Evolutionary conservation across 2,113 vertebrate species (phyloP), one percentile per base, ranked within the genome.

Genomic region (Nesogale talazaci): DNA sequence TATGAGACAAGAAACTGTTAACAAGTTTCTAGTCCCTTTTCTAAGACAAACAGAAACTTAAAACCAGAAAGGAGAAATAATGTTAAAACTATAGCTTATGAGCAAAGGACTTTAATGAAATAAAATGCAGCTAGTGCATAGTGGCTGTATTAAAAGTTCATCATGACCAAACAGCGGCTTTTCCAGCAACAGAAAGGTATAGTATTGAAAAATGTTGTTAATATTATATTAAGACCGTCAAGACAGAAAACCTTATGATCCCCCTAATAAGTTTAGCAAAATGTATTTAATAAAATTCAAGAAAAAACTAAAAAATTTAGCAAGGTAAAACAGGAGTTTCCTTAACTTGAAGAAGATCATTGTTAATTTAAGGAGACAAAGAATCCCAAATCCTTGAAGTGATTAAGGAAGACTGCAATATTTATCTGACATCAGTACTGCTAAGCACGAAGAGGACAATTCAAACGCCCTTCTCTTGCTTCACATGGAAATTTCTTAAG

Each of bases 281-380:
- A 36, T 46, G 3, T 61, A 89, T 19, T 80, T 61, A 90, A 77
- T 65, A 86, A 63, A 81, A 78, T 86, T 82, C 14, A 94, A 86
- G 65, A 85, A 65, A 36, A 89, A 61, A 46, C 78, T n/a, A n/a
- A n/a, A n/a, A n/a, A n/a, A n/a, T 46, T 46, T 22, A n/a, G 38
- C 34, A 65, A 79, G n/a, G 19, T n/a, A 70, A 59, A 76, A 74
- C 20, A 86, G 46, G 46, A 38, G 74, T 0, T 22, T 84, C 25
- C 57, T 86, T 25, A 29, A 29, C n/a, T 79, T 79, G 91, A 23
- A 36, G 46, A 79, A 52, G 3, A 10, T 2, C 38, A 20, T 22
- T 80, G 1, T 38, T 76, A 63, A 29, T 72, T 38, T 80, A 63
- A 29, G 63, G 61, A 88, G 81, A 69, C 70, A 52, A 76, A 80